phyloP scores from a whole-genome alignment of 92 coral and sea anemone genomes.

The Parazoanthus swiftii region DNA sequence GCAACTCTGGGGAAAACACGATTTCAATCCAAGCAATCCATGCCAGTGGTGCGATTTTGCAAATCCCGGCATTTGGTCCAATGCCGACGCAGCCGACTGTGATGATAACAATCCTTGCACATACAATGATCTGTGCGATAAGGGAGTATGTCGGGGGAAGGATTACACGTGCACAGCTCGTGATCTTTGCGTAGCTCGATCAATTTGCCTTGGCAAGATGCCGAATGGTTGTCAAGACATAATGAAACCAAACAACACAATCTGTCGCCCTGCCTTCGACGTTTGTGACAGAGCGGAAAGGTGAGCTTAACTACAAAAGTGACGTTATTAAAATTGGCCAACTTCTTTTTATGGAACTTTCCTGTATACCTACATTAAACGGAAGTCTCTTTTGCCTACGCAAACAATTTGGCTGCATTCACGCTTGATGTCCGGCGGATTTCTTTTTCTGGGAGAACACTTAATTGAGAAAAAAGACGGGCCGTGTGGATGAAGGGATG shows the following conservation, averaged over 20 bases:
- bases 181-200: slow-evolving; percentile 70
- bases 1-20: neutral
- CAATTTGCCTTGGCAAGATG: slow-evolving; percentile 66
- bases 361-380: too few relatives aligned
- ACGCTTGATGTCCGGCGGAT: too few relatives aligned
- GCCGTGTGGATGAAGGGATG: too few relatives aligned
- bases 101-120: slow-evolving; percentile 80
- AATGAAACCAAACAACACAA: slow-evolving; percentile 68
- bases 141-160: slow-evolving; percentile 58
- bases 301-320: slow-evolving; percentile 31
- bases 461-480: too few relatives aligned
- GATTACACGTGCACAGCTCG: slow-evolving; percentile 50
- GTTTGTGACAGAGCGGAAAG: slow-evolving; percentile 86
- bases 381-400: too few relatives aligned
- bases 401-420: too few relatives aligned
- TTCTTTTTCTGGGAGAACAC: too few relatives aligned
- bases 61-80: slow-evolving; percentile 70
- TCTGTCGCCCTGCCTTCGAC: slow-evolving; percentile 84
- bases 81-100: slow-evolving; percentile 74
- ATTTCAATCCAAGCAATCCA: slow-evolving; percentile 64
- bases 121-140: slow-evolving; percentile 65
- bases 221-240: slow-evolving; percentile 63
- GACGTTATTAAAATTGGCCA: too few relatives aligned
- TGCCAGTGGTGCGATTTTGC: slow-evolving; percentile 89
- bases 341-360: too few relatives aligned